These are phyloP conservation scores for Mustela lutreola DNA, from an alignment of 2,113 vertebrate genomes.

Conservation along the genomic window DNA sequence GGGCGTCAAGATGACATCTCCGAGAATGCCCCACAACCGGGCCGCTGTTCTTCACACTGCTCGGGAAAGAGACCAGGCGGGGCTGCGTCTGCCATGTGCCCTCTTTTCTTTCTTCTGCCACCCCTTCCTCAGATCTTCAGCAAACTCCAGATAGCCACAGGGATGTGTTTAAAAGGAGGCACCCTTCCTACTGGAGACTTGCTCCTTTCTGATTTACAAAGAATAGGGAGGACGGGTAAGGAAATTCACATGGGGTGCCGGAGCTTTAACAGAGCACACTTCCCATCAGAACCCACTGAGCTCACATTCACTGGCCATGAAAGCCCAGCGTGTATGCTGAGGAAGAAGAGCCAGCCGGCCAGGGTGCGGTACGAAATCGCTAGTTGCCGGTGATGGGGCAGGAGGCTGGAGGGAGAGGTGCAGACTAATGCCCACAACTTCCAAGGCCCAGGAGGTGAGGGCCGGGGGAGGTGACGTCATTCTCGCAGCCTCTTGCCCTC, in stretches of 20 bases:
- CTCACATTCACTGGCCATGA: neutral
- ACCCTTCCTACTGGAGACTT: neutral
- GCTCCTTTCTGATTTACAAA: neutral
- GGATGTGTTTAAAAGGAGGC: neutral
- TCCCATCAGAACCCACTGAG: neutral
- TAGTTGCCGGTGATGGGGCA: neutral
- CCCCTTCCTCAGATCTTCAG: neutral
- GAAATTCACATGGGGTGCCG: accelerated
- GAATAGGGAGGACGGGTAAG: neutral
- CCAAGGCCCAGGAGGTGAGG: too few relatives aligned
- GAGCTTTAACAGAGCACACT: neutral
- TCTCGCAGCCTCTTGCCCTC: neutral
- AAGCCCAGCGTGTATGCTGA: neutral
- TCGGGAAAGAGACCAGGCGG: accelerated
- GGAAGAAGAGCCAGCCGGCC: too few relatives aligned
- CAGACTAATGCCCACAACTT: neutral
- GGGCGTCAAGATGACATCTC: neutral
- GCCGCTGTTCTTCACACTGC: neutral
- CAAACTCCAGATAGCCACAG: neutral
- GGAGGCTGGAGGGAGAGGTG: neutral
- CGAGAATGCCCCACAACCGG: accelerated
- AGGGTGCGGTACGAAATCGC: accelerated
- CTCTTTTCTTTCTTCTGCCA: neutral
- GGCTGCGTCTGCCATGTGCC: too few relatives aligned
- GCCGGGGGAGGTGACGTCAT: too few relatives aligned